These are phyloP conservation scores for Pocillopora grandis DNA, from an alignment of 92 coral and sea anemone genomes.

Conservation along the genomic window DNA sequence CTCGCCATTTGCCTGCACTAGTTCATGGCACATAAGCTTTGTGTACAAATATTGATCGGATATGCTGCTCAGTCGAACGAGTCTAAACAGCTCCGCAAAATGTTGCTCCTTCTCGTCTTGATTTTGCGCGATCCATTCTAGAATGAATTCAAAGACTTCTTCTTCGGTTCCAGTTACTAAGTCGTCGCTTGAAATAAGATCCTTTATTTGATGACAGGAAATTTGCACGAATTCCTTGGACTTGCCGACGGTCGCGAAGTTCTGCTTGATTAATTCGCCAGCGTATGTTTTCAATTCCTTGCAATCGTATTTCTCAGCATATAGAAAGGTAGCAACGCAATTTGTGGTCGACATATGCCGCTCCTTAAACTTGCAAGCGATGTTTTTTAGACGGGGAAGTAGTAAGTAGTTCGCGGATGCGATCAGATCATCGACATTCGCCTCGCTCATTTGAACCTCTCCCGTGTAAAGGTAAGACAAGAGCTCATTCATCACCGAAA, in stretches of 20 bases:
- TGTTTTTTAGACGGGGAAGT: constrained; percentile 71
- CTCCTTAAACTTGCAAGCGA: constrained; percentile 78
- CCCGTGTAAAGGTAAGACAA: constrained; percentile 82
- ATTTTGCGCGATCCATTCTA: constrained; percentile 78
- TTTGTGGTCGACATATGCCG: constrained; percentile 71
- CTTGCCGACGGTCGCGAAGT: constrained; percentile 80
- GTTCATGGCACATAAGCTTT: constrained; percentile 53
- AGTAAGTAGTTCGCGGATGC: constrained; percentile 81
- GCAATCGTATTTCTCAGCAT: constrained; percentile 88
- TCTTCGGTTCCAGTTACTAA: constrained; percentile 77
- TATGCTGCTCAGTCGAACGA: constrained; percentile 78
- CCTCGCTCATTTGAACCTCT: constrained; percentile 56
- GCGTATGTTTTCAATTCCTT: constrained; percentile 67
- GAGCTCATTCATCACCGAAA: constrained; percentile 51
- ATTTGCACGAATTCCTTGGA: constrained; percentile 71
- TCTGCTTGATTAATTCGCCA: constrained; percentile 70
- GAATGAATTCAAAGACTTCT: constrained; percentile 77
- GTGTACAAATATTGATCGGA: constrained; percentile 68
- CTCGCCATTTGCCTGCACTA: constrained; percentile 58
- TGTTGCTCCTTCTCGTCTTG: constrained; percentile 61
- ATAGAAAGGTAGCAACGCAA: constrained; percentile 65
- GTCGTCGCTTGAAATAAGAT: constrained; percentile 78
- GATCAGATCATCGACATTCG: constrained; percentile 85
- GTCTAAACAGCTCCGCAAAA: constrained; percentile 71
- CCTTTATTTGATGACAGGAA: constrained; percentile 63